A percentile compares a stretch with the other conserved stretches of the same genome.
phyloP scores from a whole-genome alignment of 92 coral and sea anemone species.

The Desmophyllum pertusum region DNA sequence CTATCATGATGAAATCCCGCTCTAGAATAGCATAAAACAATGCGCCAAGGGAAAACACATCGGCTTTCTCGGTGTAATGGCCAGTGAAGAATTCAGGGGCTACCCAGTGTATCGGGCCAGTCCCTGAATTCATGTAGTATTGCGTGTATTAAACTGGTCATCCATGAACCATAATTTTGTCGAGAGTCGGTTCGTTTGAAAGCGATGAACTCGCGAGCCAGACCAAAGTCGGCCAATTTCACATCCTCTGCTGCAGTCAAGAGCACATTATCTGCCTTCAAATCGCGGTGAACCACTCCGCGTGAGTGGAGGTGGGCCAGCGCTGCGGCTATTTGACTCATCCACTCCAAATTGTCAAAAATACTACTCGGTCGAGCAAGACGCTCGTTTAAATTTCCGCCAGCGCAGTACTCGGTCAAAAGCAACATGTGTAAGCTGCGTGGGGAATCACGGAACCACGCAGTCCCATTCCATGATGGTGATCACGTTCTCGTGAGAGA shows the following conservation, averaged over 20 bases:
- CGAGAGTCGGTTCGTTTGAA: constrained; percentile 14
- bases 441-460: constrained; percentile 2
- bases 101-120: constrained; percentile 62
- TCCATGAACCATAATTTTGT: neutral
- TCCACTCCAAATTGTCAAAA: constrained; percentile 74
- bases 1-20: constrained; percentile 31
- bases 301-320: constrained; percentile 54
- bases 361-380: constrained; percentile 55
- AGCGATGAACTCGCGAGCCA: constrained; percentile 43
- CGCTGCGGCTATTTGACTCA: constrained; percentile 45
- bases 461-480: constrained; percentile 29
- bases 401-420: constrained; percentile 69
- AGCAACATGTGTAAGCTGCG: constrained; percentile 36
- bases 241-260: constrained; percentile 55
- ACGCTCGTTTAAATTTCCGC: constrained; percentile 70
- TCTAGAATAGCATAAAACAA: constrained; percentile 59
- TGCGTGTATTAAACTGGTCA: neutral
- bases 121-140: constrained; percentile 54
- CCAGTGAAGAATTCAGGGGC: constrained; percentile 68
- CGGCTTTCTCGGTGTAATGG: constrained; percentile 62
- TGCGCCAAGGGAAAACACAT: constrained; percentile 72
- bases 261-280: constrained; percentile 82
- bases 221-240: constrained; percentile 78
- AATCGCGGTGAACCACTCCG: constrained; percentile 76
- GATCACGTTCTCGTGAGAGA: constrained; percentile 48